Percentiles rank a stretch among this genome's conserved stretches.
phyloP scores from a whole-genome alignment of 2,113 vertebrate genomes.

The Loxodonta africana region DNA sequence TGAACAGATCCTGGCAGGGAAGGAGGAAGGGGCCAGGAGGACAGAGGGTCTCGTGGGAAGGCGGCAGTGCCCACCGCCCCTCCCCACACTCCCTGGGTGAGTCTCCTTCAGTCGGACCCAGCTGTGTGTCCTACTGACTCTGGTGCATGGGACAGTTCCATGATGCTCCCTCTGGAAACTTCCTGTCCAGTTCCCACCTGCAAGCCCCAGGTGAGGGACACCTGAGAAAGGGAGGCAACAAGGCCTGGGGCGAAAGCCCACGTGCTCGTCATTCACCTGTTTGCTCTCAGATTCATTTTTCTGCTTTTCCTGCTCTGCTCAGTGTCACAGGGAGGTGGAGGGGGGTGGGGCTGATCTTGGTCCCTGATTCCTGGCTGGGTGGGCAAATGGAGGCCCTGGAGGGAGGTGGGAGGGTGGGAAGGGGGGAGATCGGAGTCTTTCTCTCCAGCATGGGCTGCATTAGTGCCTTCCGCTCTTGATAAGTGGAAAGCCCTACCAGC shows the following conservation, averaged over 20 bases:
- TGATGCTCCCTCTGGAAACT: rapidly evolving
- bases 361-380: neutral
- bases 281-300: neutral
- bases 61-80: neutral
- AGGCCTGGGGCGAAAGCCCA: neutral
- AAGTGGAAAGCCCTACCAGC: neutral
- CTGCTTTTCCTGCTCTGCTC: neutral
- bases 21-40: neutral
- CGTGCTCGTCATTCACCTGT: neutral
- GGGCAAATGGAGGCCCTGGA: no score
- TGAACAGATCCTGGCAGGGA: neutral
- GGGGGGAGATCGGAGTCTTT: neutral
- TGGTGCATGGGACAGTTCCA: no score
- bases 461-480: neutral
- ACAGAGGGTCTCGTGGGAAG: neutral
- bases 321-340: rapidly evolving
- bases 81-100: no score
- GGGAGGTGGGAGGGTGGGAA: neutral
- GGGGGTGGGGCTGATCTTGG: neutral
- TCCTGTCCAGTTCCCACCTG: neutral
- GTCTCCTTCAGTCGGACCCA: neutral
- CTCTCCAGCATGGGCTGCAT: rapidly evolving
- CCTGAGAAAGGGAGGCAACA: neutral
- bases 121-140: neutral
- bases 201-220: neutral